Conservation (phyloP, 2,888 invertebrate genomes). For the Chalcis sispes region DNA sequence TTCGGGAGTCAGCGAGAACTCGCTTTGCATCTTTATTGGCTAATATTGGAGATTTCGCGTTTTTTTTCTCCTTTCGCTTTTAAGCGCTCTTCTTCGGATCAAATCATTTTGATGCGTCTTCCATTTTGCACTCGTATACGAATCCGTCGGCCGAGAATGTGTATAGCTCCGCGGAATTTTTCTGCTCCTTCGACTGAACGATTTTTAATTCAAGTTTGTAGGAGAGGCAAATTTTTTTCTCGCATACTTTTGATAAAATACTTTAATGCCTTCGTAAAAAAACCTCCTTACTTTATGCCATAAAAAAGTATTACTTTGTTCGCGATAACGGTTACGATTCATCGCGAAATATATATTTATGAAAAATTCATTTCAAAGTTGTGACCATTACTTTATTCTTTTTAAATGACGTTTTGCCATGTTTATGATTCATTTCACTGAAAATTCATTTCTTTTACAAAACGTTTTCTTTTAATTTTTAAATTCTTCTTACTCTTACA, state of each 20-base stretch:
- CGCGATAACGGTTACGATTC: no score
- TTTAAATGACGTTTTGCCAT: no score
- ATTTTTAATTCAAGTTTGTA: background rate
- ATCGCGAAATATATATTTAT: no score
- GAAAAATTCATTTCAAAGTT: no score
- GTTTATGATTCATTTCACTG: no score
- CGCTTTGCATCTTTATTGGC: constrained; percentile 1
- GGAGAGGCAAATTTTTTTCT: background rate
- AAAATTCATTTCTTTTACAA: background rate
- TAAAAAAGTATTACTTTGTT: no score
- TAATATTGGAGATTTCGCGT: background rate
- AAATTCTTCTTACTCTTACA: no score
- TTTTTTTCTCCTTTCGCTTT: background rate
- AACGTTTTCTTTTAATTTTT: no score
- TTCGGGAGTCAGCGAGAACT: background rate
- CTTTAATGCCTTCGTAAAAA: no score
- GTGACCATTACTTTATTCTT: no score
- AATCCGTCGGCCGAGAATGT: background rate
- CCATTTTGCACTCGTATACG: background rate
- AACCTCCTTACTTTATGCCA: background rate
- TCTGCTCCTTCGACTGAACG: background rate
- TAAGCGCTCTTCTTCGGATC: background rate
- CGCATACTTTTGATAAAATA: background rate
- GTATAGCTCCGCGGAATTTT: background rate
- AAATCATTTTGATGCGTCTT: background rate